Conservation (phyloP, 2,888 invertebrate species). For the Athrips mouffetella region DNA sequence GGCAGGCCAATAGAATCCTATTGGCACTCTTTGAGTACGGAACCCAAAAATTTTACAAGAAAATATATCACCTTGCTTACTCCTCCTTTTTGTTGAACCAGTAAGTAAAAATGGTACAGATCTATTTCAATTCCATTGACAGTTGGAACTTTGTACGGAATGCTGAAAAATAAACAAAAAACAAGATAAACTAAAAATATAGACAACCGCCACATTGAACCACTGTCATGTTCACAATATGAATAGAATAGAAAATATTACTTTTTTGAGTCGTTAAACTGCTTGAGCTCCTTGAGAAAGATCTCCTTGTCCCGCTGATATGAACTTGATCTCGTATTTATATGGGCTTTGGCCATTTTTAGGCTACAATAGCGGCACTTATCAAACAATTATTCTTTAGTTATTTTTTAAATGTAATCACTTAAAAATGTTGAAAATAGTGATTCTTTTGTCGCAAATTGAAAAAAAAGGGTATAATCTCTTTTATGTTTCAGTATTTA, state of each 20-base stretch:
- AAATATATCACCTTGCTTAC: slow-evolving; percentile 89
- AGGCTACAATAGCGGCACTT: slow-evolving; percentile 9
- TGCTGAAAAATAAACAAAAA: too few relatives aligned
- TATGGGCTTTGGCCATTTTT: slow-evolving; percentile 73
- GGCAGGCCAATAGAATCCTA: too few relatives aligned
- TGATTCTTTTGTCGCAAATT: too few relatives aligned
- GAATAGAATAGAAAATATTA: too few relatives aligned
- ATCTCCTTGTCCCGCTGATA: slow-evolving; percentile 87
- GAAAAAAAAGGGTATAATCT: too few relatives aligned
- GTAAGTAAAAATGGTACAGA: slow-evolving; percentile 92
- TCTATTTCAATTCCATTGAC: slow-evolving; percentile 95
- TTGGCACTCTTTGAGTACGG: too few relatives aligned
- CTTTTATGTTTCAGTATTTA: too few relatives aligned
- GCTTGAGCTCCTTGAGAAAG: slow-evolving; percentile 90
- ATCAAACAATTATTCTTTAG: not conserved
- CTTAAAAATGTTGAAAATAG: not conserved
- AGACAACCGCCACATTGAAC: too few relatives aligned
- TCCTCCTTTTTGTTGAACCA: slow-evolving; percentile 95
- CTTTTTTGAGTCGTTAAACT: slow-evolving; percentile 95
- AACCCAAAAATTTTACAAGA: too few relatives aligned
- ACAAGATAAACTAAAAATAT: too few relatives aligned
- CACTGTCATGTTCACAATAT: too few relatives aligned
- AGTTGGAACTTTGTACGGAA: slow-evolving; percentile 80
- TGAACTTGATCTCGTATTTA: slow-evolving; percentile 79
- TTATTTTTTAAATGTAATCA: not conserved